Evolutionary conservation across 1,140 invertebrate species (phyloP).

Genomic region (Tetragonula clypearis): DNA sequence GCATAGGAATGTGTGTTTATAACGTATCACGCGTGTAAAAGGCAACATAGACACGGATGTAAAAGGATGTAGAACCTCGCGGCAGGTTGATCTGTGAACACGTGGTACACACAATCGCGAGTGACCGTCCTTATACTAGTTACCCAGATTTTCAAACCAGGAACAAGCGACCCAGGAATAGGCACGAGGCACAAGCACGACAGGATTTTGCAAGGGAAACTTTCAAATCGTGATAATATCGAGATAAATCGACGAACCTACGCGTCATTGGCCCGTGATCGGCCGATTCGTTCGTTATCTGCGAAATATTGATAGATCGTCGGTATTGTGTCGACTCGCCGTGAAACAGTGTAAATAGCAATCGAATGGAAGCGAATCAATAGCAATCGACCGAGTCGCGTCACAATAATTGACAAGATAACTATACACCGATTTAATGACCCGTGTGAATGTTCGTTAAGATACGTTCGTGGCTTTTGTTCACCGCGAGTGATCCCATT

Average conservation of each 20-base stretch:
- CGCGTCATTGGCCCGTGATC: conserved; percentile 32
- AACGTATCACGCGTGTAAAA: not conserved
- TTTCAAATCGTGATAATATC: conserved; percentile 47
- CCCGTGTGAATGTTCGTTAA: not conserved
- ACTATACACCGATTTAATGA: no score
- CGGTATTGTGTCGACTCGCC: not conserved
- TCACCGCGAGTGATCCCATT: no score
- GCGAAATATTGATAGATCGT: conserved; percentile 11
- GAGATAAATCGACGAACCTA: conserved; percentile 52
- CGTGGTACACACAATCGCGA: conserved; percentile 25
- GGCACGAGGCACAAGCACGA: conserved; percentile 11
- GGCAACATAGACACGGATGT: not conserved
- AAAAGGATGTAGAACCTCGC: not conserved
- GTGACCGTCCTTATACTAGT: conserved; percentile 64
- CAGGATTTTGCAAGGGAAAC: conserved; percentile 40
- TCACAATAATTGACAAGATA: not conserved
- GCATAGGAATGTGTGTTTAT: not conserved
- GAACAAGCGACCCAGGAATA: conserved; percentile 49
- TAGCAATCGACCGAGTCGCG: not conserved
- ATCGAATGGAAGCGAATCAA: not conserved
- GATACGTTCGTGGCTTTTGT: not conserved
- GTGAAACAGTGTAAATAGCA: conserved; percentile 7
- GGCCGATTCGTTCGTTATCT: conserved; percentile 8
- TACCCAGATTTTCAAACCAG: conserved; percentile 66
- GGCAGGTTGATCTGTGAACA: conserved; percentile 15